These are phyloP conservation scores for Cottus gobio DNA, from an alignment of 2,113 vertebrate genomes.

Conservation along the genomic window DNA sequence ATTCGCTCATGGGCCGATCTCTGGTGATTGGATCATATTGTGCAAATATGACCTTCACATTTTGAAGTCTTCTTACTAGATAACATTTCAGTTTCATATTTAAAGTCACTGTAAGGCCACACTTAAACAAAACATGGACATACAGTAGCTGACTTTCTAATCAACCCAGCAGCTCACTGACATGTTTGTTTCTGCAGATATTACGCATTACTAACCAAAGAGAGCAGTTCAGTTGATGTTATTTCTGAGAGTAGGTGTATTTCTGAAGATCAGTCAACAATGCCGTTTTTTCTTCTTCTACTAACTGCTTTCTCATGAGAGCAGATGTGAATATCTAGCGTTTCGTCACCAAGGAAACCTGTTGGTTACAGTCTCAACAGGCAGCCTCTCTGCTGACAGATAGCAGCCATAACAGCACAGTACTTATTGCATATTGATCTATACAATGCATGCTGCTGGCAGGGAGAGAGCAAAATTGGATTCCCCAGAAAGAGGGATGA, in stretches of 20 bases:
- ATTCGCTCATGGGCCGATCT: no score
- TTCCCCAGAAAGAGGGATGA: conserved; percentile 54
- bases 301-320: not conserved
- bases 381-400: conserved; percentile 26
- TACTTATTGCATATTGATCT: conserved; percentile 57
- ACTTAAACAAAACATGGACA: not conserved
- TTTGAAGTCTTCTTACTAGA: not conserved
- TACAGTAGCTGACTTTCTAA: conserved; percentile 5
- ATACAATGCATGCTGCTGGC: conserved; percentile 55
- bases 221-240: not conserved
- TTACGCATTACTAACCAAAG: not conserved
- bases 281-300: not conserved
- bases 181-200: not conserved
- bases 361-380: conserved; percentile 28
- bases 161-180: not conserved
- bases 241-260: not conserved
- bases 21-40: not conserved
- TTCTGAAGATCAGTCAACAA: not conserved
- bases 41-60: not conserved
- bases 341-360: conserved; percentile 24
- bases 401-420: conserved; percentile 11
- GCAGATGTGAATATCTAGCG: conserved; percentile 2
- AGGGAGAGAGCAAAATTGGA: conserved; percentile 46
- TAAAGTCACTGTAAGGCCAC: not conserved
- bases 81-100: not conserved